Evolutionary conservation across 2,888 invertebrate species (phyloP).

Genomic region (Nomada hirtipes): DNA sequence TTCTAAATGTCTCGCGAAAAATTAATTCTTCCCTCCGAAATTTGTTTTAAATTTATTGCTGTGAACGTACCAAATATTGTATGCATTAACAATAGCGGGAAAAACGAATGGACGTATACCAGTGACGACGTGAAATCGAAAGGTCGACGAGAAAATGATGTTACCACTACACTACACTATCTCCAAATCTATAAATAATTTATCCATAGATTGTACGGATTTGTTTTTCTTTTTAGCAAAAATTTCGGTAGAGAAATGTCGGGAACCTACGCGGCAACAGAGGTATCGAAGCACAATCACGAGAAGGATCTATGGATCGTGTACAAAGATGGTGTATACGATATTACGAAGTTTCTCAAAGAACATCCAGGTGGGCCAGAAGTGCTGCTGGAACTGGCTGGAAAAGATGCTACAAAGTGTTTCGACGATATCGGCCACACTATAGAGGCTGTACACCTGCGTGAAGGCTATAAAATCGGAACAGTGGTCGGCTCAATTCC

Average conservation of each 20-base stretch:
- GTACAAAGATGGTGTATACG: slow-evolving; percentile 86
- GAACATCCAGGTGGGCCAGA: slow-evolving; percentile 88
- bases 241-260: slow-evolving; percentile 56
- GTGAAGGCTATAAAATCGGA: slow-evolving; percentile 87
- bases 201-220: background rate
- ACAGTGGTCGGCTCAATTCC: background rate
- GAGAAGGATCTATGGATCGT: slow-evolving; percentile 85
- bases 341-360: slow-evolving; percentile 86
- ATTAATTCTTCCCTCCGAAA: background rate
- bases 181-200: too few relatives aligned
- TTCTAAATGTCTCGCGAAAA: background rate
- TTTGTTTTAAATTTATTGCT: background rate
- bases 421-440: slow-evolving; percentile 91
- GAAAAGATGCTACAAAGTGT: slow-evolving; percentile 86
- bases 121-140: background rate
- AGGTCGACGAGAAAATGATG: slow-evolving; percentile 22
- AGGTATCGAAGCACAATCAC: slow-evolving; percentile 85
- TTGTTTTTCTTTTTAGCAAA: background rate
- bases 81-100: background rate
- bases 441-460: slow-evolving; percentile 87
- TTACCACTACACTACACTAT: background rate
- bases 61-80: too few relatives aligned
- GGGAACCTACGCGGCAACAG: slow-evolving; percentile 79
- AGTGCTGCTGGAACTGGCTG: slow-evolving; percentile 86
- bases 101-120: background rate